Conservation (phyloP, 2,888 invertebrate species). For the Philereme transversata region DNA sequence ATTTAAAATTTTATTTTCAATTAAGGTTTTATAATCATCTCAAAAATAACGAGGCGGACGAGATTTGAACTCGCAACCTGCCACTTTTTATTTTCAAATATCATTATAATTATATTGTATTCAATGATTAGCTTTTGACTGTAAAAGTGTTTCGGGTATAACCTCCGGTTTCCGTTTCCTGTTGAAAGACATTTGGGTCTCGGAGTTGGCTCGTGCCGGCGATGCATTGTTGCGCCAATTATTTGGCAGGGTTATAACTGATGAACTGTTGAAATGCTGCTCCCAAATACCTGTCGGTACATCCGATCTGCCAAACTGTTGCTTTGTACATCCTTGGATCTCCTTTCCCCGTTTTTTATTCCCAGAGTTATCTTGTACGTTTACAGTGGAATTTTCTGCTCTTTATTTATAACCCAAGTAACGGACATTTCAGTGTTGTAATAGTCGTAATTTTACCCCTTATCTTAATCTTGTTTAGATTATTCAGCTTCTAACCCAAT, state of each 20-base stretch:
- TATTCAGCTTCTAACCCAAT: conserved; percentile 59
- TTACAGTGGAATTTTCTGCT: conserved; percentile 47
- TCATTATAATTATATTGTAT: too few relatives aligned
- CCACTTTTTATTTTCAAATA: too few relatives aligned
- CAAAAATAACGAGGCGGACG: too few relatives aligned
- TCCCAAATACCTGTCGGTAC: conserved; percentile 38
- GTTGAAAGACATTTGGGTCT: conserved; percentile 18
- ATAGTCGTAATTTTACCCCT: conserved; percentile 58
- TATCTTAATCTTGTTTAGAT: conserved; percentile 70
- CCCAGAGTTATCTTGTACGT: conserved; percentile 8
- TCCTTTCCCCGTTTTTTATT: conserved; percentile 2
- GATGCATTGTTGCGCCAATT: conserved; percentile 15
- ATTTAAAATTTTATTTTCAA: too few relatives aligned
- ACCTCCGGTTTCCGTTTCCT: conserved; percentile 7
- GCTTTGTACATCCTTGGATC: background rate
- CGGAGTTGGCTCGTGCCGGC: conserved; percentile 17
- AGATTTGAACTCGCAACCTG: too few relatives aligned
- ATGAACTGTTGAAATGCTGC: conserved; percentile 45
- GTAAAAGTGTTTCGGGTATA: background rate
- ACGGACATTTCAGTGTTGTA: conserved; percentile 52
- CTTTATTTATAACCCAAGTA: conserved; percentile 59
- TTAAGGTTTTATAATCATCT: too few relatives aligned
- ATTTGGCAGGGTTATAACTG: conserved; percentile 33
- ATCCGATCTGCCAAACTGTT: background rate
- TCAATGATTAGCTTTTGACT: background rate